Evolutionary conservation across 2,113 vertebrate genomes (phyloP).

Genomic region (Nothoprocta perdicaria): DNA sequence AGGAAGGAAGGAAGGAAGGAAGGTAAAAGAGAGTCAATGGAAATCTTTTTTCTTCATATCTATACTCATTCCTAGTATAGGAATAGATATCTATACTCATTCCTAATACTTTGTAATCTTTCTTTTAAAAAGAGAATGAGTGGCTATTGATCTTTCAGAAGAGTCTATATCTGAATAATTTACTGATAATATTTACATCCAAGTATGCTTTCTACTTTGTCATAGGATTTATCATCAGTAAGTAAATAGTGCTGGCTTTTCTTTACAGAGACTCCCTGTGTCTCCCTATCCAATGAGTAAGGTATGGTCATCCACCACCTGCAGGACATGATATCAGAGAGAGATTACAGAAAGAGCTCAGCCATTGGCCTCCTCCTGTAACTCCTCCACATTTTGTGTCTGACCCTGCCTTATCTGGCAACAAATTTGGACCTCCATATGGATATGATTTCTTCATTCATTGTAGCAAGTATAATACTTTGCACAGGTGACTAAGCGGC

Average conservation of each 20-base stretch:
- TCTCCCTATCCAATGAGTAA: neutral
- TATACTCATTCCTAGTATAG: neutral
- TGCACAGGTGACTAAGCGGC: neutral
- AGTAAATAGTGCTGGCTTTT: neutral
- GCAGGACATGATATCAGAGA: neutral
- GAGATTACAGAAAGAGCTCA: neutral
- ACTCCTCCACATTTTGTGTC: neutral
- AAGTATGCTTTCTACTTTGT: neutral
- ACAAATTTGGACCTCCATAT: neutral
- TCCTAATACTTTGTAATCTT: neutral
- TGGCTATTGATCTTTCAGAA: neutral
- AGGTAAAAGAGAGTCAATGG: too few relatives aligned
- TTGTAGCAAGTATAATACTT: neutral
- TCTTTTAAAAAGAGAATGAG: neutral
- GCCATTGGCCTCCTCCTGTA: neutral
- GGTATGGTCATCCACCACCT: neutral
- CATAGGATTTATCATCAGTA: neutral
- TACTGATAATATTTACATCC: neutral
- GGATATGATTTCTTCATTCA: neutral
- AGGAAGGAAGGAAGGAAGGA: too few relatives aligned
- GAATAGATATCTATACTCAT: too few relatives aligned
- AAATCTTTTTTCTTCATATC: neutral
- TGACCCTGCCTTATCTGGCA: neutral
- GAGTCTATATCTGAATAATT: neutral
- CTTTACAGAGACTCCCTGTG: neutral